These are phyloP conservation scores for Grus americana DNA, from an alignment of 2,113 vertebrate genomes.

Conservation along the genomic window DNA sequence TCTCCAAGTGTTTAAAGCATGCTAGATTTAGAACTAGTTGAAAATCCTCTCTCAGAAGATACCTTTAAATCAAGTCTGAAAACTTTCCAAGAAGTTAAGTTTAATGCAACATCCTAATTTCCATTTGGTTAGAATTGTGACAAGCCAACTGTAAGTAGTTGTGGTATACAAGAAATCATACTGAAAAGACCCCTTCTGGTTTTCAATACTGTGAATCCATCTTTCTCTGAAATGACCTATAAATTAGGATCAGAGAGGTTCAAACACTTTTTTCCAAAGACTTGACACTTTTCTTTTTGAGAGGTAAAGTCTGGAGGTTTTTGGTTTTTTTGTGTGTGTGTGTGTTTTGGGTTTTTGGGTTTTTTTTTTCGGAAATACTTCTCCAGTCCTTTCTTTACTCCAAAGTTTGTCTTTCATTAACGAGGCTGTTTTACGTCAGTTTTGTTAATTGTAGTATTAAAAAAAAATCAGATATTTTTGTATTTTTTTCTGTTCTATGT, in stretches of 20 bases:
- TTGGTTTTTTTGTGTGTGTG: background rate
- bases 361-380: background rate
- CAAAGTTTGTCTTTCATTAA: background rate
- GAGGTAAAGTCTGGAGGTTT: background rate
- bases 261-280: background rate
- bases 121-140: background rate
- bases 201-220: background rate
- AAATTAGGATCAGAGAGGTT: background rate
- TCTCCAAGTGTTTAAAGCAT: background rate
- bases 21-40: background rate
- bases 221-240: background rate
- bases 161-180: background rate
- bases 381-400: background rate
- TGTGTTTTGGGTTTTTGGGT: background rate
- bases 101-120: background rate
- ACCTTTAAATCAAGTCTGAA: background rate
- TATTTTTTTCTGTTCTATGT: background rate
- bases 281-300: background rate
- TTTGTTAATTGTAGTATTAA: background rate
- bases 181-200: background rate
- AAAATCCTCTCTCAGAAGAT: background rate
- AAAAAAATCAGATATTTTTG: background rate
- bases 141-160: background rate
- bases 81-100: background rate
- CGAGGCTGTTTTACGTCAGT: background rate